Evolutionary conservation across 2,888 invertebrate genomes (phyloP), one percentile per base, ranked within the genome.

Genomic region (Diadromus collaris): DNA sequence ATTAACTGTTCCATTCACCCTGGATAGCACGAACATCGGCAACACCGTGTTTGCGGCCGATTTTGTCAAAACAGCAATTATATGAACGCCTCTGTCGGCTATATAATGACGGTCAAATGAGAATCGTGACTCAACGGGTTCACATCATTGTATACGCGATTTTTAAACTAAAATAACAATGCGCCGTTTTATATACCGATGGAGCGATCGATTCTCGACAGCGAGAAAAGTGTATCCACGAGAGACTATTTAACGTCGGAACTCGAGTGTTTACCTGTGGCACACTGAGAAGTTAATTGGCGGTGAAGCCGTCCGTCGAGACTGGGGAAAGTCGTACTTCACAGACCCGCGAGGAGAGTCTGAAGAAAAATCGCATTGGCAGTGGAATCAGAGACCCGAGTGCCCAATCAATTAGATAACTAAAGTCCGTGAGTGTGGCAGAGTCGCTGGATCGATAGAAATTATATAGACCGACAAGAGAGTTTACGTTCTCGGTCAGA

Each of bases 371-470:
- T 38, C 38, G 67, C 24, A n/a, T 34, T 67, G 16, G 24, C 51
- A 21, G 21, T 51, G 24, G 24, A 16, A 54, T 34, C 38, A 24
- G 34, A 13, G n/a, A 2, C 24, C 24, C 6, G 51, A 67, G 27
- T 16, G 51, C 24, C 34, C 24, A 67, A 67, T 67, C 54, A 67
- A 67, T 67, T 54, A 38, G 34, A 51, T 51, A 21, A 38, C 54
- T 4, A 54, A 38, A 24, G 34, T 51, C 51, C 67, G 24, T 6
- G 21, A 21, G 4, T 6, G 24, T n/a, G 9, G 24, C 6, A 34
- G 4, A 9, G 24, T n/a, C 10, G 34, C 19, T 9, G 9, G 38
- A 10, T 68, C 54, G 38, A 56, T 21, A 19, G 48, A 27, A 29
- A 32, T 21, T 38, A 38, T 24, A 54, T 29, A 54, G 24, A 21